Evolutionary conservation across 2,888 invertebrate species (phyloP).

Genomic region (Nephrotoma flavescens): DNA sequence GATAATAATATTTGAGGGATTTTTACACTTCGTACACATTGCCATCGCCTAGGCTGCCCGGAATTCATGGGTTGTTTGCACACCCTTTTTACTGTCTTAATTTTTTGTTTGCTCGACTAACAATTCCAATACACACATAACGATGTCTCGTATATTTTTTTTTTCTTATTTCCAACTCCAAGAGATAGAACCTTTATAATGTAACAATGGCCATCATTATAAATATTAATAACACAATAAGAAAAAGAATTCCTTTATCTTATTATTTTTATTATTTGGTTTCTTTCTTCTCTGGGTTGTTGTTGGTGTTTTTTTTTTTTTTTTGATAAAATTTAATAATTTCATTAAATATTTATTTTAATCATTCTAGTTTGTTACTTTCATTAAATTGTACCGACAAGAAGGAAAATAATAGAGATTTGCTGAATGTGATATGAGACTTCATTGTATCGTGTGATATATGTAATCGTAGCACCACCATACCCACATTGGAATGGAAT

Average conservation of each 20-base stretch:
- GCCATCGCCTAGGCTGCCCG: not conserved
- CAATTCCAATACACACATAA: not conserved
- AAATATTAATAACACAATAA: not conserved
- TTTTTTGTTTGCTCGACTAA: not conserved
- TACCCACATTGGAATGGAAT: not conserved
- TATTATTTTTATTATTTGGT: not conserved
- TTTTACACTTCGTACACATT: not conserved
- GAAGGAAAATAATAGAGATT: not conserved
- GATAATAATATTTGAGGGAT: not conserved
- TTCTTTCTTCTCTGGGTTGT: not conserved
- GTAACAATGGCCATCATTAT: not conserved
- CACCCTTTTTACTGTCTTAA: not conserved
- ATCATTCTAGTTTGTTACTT: not conserved
- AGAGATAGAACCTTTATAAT: not conserved
- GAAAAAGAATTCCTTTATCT: not conserved
- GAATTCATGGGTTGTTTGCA: not conserved
- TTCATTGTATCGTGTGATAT: not conserved
- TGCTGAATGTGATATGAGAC: not conserved
- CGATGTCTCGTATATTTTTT: not conserved
- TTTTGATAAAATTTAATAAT: not conserved
- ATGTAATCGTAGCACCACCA: not conserved
- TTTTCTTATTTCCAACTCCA: not conserved
- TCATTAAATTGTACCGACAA: not conserved
- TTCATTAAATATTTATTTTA: not conserved
- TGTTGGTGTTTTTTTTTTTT: not conserved